phyloP scores from a whole-genome alignment of 1,140 invertebrate species.

The Anoplolepis gracilipes region DNA sequence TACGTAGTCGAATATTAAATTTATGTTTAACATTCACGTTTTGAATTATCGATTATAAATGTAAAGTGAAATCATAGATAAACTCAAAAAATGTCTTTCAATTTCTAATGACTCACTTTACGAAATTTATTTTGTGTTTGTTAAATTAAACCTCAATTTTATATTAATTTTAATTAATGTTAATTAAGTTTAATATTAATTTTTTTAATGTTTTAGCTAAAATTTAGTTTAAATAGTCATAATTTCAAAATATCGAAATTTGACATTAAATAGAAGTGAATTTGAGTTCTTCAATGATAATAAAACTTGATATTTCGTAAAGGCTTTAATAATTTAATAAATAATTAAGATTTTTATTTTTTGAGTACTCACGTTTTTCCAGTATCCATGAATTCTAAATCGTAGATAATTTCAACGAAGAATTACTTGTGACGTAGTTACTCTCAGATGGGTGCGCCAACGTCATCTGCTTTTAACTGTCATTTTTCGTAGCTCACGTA shows the following conservation, averaged over 20 bases:
- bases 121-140: background rate
- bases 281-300: background rate
- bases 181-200: too few species aligned
- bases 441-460: background rate
- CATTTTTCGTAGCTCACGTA: slow-evolving; percentile 66
- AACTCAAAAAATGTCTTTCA: background rate
- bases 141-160: background rate
- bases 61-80: too few species aligned
- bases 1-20: background rate
- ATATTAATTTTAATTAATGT: background rate
- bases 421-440: background rate
- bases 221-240: slow-evolving; percentile 4
- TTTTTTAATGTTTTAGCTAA: too few species aligned
- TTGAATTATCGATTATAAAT: background rate
- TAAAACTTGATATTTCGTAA: background rate
- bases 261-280: background rate
- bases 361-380: slow-evolving; percentile 26
- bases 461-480: slow-evolving; percentile 64
- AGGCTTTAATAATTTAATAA: background rate
- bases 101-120: background rate
- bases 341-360: background rate
- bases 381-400: background rate
- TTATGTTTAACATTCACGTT: background rate
- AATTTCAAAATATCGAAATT: background rate
- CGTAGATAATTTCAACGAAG: background rate